Base-by-base conservation (phyloP, 2,888 invertebrate genomes). In the Drosophila anceps region DNA sequence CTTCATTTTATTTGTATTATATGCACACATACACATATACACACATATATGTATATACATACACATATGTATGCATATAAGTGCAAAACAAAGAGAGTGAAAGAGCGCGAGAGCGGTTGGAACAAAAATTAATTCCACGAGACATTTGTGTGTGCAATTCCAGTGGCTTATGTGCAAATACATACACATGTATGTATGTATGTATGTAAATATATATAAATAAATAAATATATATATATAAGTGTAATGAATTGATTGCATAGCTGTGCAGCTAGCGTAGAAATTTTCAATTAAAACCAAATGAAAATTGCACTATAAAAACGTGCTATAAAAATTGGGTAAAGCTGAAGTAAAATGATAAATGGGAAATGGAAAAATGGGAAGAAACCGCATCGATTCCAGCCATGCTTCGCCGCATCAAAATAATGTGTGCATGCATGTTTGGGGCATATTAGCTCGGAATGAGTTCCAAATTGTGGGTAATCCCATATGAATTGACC, bases 321-420 rank as follows among this genome's bases (percentile, higher is more conserved):
- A 60, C 55, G 41, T n/a, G 54, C 54, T 9, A 63, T 60, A 67
- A 48, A 76, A 69, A 65, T 62, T 75, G 70, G 75, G 62, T 70
- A 70, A 76, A 76, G 50, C 58, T 54, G 35, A 12, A 50, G 31
- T 50, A 61, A 61, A 64, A 68, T 50, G 29, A 54, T 73, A 46
- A 64, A 59, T 73, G 69, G 68, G 68, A 77, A 73, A 44, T 77
- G 66, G 77, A 29, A 76, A 76, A 73, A 44, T 76, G 72, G 77
- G 77, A 76, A 76, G 50, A 46, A 41, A 20, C 53, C 31, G 62
- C 31, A 78, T 69, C 64, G 46, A 78, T 69, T 33, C 9, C 24
- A 74, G 58, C 61, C 27, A 75, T 63, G 73, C 65, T 53, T 70
- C 31, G 50, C 43, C 50, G 71, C 35, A 24, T 24, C 29, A 39